Conservation (phyloP, 2,888 invertebrate species). For the Calephelis perditalis region DNA sequence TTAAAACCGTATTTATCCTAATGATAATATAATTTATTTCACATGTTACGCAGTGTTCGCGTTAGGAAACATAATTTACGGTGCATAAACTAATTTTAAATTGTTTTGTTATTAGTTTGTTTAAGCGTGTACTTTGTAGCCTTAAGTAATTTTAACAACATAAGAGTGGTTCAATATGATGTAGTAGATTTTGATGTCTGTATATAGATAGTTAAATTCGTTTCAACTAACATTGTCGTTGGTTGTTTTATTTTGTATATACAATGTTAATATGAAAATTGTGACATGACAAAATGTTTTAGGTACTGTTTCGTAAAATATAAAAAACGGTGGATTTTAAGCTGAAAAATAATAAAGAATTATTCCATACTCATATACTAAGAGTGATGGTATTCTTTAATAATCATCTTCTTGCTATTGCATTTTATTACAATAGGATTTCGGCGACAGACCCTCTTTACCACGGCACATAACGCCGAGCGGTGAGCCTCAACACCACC, state of each 20-base stretch:
- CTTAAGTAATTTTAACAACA: conserved; percentile 2
- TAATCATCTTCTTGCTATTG: too few species aligned
- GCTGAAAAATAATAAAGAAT: too few species aligned
- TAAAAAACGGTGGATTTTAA: too few species aligned
- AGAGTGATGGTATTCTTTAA: too few species aligned
- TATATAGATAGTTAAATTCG: conserved; percentile 9
- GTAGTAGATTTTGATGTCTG: neutral
- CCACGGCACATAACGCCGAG: too few species aligned
- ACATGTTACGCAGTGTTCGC: conserved; percentile 2
- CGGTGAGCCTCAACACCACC: too few species aligned
- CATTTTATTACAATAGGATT: too few species aligned
- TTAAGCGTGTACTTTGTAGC: conserved; percentile 2
- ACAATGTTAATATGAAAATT: neutral
- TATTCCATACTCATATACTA: too few species aligned
- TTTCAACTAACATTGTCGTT: conserved; percentile 1
- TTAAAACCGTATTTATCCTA: conserved; percentile 5
- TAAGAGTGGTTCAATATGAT: neutral
- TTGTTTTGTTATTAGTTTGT: conserved; percentile 9
- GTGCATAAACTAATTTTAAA: conserved; percentile 7
- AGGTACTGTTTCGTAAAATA: conserved; percentile 1
- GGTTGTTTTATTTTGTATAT: conserved; percentile 7
- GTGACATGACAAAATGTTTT: neutral
- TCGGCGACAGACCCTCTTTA: too few species aligned
- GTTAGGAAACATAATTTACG: conserved; percentile 8
- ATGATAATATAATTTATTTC: conserved; percentile 9